Conservation (phyloP, 2,113 vertebrate genomes). For the Uria lomvia region DNA sequence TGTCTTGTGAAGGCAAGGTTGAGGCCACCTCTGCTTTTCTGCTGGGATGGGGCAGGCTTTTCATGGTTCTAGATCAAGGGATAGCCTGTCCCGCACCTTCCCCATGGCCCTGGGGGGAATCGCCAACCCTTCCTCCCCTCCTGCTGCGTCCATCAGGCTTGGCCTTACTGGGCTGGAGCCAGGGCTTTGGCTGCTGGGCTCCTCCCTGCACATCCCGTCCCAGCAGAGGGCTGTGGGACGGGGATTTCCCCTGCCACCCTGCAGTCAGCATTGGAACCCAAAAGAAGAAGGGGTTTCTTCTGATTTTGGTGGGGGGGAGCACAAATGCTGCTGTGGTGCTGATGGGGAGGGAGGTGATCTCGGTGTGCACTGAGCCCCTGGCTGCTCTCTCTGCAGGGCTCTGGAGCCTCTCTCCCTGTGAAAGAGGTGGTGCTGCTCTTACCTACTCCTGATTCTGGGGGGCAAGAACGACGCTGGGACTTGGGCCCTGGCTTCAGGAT, state of each 20-base stretch:
- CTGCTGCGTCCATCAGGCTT: background rate
- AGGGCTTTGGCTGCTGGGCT: background rate
- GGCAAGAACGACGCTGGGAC: background rate
- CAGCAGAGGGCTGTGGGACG: background rate
- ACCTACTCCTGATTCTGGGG: background rate
- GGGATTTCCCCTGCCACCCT: background rate
- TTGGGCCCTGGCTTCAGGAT: background rate
- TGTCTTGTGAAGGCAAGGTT: background rate
- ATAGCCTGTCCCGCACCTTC: background rate
- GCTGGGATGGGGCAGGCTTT: background rate
- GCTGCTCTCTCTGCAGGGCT: accelerated
- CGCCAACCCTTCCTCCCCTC: background rate
- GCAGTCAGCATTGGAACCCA: background rate
- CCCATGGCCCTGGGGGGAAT: background rate
- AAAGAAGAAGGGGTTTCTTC: background rate
- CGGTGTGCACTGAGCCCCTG: background rate
- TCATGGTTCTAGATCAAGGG: background rate
- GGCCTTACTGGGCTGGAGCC: background rate
- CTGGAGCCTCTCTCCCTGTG: background rate
- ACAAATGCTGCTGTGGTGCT: background rate
- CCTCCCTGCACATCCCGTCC: background rate
- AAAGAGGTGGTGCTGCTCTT: background rate
- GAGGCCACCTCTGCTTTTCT: constrained; percentile 17
- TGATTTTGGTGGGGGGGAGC: background rate
- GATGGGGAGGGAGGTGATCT: background rate